Percentiles rank a stretch among this genome's conserved stretches.
phyloP scores from a whole-genome alignment of 2,888 invertebrate genomes.

The Troglohyphantes excavatus region DNA sequence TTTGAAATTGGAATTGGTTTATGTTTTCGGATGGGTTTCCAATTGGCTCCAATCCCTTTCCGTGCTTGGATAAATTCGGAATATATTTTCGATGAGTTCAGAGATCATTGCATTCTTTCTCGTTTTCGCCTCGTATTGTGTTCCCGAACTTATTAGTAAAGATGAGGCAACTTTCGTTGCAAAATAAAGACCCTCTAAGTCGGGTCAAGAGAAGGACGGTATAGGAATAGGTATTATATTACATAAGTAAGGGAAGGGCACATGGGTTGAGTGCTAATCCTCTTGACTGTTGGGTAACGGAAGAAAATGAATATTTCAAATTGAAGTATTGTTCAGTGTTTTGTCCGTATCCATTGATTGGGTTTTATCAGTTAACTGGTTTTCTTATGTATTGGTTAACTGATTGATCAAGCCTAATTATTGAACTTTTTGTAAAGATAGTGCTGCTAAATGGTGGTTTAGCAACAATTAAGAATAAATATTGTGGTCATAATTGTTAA shows the following conservation, averaged over 20 bases:
- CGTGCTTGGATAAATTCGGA: not conserved
- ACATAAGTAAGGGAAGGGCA: not conserved
- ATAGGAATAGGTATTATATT: not conserved
- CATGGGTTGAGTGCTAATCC: not conserved
- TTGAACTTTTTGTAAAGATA: too few species aligned
- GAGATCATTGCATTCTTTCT: not conserved
- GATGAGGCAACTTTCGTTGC: not conserved
- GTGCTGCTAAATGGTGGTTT: too few species aligned
- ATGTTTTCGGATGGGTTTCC: slow-evolving; percentile 14
- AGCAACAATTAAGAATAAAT: too few species aligned
- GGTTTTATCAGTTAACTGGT: too few species aligned
- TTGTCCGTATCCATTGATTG: too few species aligned
- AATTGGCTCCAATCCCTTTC: slow-evolving; percentile 30
- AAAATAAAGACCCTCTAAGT: not conserved
- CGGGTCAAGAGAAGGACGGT: not conserved
- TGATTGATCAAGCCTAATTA: too few species aligned
- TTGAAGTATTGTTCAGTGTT: too few species aligned
- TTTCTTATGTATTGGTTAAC: too few species aligned
- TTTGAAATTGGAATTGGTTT: not conserved
- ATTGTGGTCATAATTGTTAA: too few species aligned
- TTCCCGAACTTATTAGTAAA: slow-evolving; percentile 1
- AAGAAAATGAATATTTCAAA: too few species aligned
- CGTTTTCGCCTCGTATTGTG: not conserved
- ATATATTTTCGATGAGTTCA: not conserved
- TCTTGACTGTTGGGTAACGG: not conserved